These are phyloP conservation scores for Apomyelois bistriatella DNA, from an alignment of 2,888 invertebrate genomes.

Conservation along the genomic window DNA sequence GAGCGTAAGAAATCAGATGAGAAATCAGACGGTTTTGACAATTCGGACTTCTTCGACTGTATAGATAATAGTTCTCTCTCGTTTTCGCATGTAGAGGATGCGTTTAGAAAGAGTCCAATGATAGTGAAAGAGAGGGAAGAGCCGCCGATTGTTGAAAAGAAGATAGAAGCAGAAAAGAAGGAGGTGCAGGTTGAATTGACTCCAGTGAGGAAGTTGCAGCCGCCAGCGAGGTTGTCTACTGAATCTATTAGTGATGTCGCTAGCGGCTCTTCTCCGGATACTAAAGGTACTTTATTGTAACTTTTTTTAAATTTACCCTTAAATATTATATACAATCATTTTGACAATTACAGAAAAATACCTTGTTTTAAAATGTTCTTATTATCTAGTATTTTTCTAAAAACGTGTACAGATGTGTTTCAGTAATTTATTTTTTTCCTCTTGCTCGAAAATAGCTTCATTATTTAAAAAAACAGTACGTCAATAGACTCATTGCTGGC, in stretches of 20 bases:
- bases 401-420: no score
- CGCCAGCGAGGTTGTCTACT: conserved; percentile 77
- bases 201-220: conserved; percentile 35
- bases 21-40: conserved; percentile 75
- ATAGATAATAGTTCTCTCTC: conserved; percentile 75
- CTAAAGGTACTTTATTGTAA: conserved; percentile 68
- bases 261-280: conserved; percentile 83
- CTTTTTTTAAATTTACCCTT: no score
- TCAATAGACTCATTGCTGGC: no score
- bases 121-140: conserved; percentile 59
- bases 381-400: no score
- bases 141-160: conserved; percentile 34
- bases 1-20: conserved; percentile 74
- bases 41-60: conserved; percentile 75
- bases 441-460: no score
- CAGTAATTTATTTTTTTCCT: no score
- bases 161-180: conserved; percentile 39
- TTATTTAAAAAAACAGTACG: no score
- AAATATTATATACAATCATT: no score
- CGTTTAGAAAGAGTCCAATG: conserved; percentile 69
- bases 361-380: no score
- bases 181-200: conserved; percentile 42
- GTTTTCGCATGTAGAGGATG: conserved; percentile 72
- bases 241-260: conserved; percentile 82
- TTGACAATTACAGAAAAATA: no score